Base-by-base conservation (phyloP, 2,113 vertebrate species). In the Psammodynastes pulverulentus region DNA sequence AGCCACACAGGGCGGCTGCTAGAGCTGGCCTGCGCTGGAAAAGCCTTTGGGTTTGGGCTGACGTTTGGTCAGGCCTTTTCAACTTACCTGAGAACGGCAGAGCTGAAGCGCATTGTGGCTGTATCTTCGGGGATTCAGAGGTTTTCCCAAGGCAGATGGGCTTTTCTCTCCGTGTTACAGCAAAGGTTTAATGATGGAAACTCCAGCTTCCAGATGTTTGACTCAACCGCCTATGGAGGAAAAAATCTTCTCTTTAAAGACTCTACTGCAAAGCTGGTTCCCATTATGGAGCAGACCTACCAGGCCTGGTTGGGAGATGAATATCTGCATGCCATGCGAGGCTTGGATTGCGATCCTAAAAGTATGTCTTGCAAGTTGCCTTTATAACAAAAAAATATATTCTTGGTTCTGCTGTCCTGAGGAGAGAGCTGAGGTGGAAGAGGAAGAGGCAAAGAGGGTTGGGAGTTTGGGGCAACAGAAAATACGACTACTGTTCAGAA, bases 221-320 rank as follows among this genome's bases (percentile, higher is more conserved):
- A 98, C 49, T 99, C 99, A 0, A 0, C 91, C 4, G 51, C 21
- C 8, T 99, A 98, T 0, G 62, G 96, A 56, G 96, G 96, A 45
- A 97, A 95, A 94, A 97, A 97, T 52, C 95, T 99, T 87, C 96
- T 99, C 48, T 99, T 99, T 96, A 99, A 98, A 93, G 97, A 99
- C 4, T 91, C 94, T 34, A 98, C 99, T 54, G 94, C 92, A 10
- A 95, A 96, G 84, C 98, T 99, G 2, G 51, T 97, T 88, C 84
- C 86, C 49, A 95, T 97, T 0, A 93, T 96, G 89, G 96, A 94
- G 0, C 98, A 98, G 52, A 98, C 97, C 62, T 98, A 98, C 13
- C 96, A 97, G 90, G 94, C 92, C 0, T 99, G 99, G 99, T 97
- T 99, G 97, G 98, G 99, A 43, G 94, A 34, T 0, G 94, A 95